Conservation (phyloP, 2,888 invertebrate genomes). For the Patella ulyssiponensis region DNA sequence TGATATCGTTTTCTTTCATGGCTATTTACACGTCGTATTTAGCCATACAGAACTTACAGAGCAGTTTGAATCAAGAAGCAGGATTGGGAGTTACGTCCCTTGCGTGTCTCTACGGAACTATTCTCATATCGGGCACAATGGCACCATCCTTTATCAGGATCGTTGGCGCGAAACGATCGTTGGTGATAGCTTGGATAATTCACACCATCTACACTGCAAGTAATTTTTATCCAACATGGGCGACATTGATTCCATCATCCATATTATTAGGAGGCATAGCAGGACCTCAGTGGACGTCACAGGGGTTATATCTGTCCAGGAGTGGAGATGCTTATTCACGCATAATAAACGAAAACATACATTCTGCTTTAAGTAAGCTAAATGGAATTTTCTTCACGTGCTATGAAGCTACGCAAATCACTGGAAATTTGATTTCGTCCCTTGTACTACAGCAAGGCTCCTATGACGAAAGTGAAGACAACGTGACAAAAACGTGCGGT, state of each 20-base stretch:
- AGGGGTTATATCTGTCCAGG: conserved; percentile 57
- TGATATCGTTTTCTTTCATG: conserved; percentile 59
- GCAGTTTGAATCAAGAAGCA: conserved; percentile 58
- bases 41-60: conserved; percentile 66
- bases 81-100: conserved; percentile 61
- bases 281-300: conserved; percentile 64
- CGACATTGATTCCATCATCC: conserved; percentile 58
- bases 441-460: conserved; percentile 48
- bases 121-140: conserved; percentile 58
- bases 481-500: conserved; percentile 46
- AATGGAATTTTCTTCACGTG: conserved; percentile 61
- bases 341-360: conserved; percentile 38
- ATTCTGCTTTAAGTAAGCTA: conserved; percentile 51
- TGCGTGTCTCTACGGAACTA: conserved; percentile 60
- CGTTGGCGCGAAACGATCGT: conserved; percentile 56
- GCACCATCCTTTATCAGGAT: conserved; percentile 53
- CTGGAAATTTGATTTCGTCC: conserved; percentile 61
- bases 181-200: conserved; percentile 50
- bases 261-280: conserved; percentile 56
- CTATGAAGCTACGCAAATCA: conserved; percentile 57
- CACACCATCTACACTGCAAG: conserved; percentile 55
- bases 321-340: conserved; percentile 52
- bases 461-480: conserved; percentile 29
- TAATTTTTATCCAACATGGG: conserved; percentile 58
- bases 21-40: conserved; percentile 62